Evolutionary conservation across 2,888 invertebrate species (phyloP).

Genomic region (Baronia brevicornis): DNA sequence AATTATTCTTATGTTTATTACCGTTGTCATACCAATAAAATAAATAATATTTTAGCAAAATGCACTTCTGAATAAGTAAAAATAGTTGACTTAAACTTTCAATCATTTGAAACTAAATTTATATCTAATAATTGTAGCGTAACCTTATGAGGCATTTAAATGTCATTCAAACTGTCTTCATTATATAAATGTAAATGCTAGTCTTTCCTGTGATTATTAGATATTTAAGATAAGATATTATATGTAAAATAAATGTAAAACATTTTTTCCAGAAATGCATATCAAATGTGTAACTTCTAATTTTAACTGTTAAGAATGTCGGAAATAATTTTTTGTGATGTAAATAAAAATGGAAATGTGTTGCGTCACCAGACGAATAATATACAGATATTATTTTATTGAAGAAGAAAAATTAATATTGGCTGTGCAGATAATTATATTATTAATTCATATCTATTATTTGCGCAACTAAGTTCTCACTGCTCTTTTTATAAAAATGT

Average conservation of each 20-base stretch:
- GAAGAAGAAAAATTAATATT: neutral
- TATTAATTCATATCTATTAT: neutral
- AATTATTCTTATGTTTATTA: too few species aligned
- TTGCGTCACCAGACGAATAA: neutral
- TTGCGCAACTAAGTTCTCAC: too few species aligned
- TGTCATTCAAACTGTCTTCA: neutral
- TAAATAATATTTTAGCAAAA: too few species aligned
- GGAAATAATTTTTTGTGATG: neutral
- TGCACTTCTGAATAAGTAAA: too few species aligned
- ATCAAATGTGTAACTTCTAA: constrained; percentile 12
- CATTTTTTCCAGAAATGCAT: constrained; percentile 10
- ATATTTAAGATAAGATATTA: constrained; percentile 3
- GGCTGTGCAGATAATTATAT: neutral
- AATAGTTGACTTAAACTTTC: too few species aligned
- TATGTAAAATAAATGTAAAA: neutral
- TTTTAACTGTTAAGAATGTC: neutral
- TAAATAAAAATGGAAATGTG: neutral
- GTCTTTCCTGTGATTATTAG: constrained; percentile 16
- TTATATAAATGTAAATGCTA: constrained; percentile 9
- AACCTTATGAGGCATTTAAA: neutral
- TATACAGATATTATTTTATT: neutral
- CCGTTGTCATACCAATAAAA: too few species aligned
- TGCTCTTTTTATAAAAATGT: neutral
- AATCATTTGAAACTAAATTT: constrained; percentile 3
- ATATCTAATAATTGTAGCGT: neutral